Conservation (phyloP, 2,113 vertebrate genomes). For the Melanerpes formicivorus region DNA sequence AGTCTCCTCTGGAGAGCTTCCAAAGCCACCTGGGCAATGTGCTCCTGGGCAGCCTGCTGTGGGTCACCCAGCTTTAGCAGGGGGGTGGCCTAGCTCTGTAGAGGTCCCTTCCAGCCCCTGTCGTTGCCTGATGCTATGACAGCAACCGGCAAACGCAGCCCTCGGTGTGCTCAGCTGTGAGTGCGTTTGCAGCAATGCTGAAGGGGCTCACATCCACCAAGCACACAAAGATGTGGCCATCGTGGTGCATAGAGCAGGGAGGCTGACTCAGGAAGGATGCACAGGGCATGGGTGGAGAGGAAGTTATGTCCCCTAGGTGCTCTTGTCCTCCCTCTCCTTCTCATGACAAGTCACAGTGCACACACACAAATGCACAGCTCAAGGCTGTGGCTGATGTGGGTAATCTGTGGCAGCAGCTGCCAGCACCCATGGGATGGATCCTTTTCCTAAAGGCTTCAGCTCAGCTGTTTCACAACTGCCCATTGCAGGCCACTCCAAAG, state of each 20-base stretch:
- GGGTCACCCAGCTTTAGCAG: no score
- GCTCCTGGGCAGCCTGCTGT: no score
- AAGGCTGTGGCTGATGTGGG: neutral
- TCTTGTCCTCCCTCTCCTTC: neutral
- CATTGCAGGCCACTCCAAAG: accelerated
- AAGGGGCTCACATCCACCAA: neutral
- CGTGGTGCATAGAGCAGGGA: accelerated
- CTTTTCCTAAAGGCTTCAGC: neutral
- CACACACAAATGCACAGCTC: neutral
- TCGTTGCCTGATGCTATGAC: no score
- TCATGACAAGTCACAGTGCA: accelerated
- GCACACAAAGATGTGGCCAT: neutral
- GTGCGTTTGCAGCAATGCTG: neutral
- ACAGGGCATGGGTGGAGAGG: accelerated
- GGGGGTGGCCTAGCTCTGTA: no score
- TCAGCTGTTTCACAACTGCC: neutral
- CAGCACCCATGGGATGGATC: neutral
- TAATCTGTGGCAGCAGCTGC: neutral
- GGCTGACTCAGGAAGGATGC: neutral
- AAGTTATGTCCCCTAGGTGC: neutral
- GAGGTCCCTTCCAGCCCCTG: no score
- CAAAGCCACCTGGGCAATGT: no score
- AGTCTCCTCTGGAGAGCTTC: no score
- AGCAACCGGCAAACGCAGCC: neutral
- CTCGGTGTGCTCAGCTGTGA: neutral